Percentiles rank a stretch among this genome's conserved stretches.
Evolutionary conservation across 2,113 vertebrate genomes (phyloP).

Genomic region (Odontophorus gujanensis): DNA sequence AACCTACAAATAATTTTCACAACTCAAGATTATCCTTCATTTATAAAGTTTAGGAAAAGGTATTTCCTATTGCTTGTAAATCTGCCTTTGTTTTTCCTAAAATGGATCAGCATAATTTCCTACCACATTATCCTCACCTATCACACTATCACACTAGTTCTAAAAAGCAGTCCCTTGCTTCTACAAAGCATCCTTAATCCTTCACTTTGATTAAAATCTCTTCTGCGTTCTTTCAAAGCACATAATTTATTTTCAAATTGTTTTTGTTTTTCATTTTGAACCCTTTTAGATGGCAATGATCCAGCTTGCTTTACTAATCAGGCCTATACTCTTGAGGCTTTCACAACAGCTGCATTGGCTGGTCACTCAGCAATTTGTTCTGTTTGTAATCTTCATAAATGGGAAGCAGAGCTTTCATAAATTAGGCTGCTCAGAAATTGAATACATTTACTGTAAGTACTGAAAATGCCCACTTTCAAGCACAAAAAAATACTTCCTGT

Average conservation of each 20-base stretch:
- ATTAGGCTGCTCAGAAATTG: background rate
- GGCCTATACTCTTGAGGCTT: background rate
- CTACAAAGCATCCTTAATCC: background rate
- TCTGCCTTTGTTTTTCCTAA: background rate
- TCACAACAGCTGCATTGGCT: background rate
- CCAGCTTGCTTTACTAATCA: background rate
- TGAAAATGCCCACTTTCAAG: background rate
- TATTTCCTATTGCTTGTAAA: background rate
- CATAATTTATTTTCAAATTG: background rate
- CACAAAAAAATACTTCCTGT: background rate
- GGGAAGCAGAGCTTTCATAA: background rate
- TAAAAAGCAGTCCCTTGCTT: background rate
- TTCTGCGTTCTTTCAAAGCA: background rate
- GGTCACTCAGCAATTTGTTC: background rate
- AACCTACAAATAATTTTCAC: background rate
- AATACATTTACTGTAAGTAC: background rate
- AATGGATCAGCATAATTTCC: background rate
- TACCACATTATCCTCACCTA: background rate
- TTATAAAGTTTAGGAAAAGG: background rate
- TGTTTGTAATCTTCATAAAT: background rate
- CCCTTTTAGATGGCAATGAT: background rate
- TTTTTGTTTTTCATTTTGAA: slow-evolving; percentile 23
- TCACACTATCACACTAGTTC: background rate
- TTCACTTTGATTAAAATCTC: background rate
- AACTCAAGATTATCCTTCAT: background rate